These are phyloP conservation scores for Bradypus variegatus DNA, from an alignment of 2,797 vertebrate genomes.

Conservation along the genomic window DNA sequence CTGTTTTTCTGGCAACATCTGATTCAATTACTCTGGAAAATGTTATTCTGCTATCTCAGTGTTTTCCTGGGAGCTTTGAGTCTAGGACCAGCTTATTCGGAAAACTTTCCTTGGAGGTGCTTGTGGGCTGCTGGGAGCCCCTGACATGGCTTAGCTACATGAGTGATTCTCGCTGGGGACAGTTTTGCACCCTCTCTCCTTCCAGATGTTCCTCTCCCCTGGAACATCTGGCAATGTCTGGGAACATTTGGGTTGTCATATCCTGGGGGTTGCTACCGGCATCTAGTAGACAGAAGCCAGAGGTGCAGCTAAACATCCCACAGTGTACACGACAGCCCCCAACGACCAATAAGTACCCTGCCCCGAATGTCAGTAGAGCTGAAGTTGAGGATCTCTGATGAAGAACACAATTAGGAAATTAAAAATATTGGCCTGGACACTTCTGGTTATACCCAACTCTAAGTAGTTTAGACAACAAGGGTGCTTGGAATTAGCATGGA, in stretches of 20 bases:
- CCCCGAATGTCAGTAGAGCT: neutral
- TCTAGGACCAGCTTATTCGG: neutral
- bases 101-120: neutral
- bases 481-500: neutral
- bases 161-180: neutral
- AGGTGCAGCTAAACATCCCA: rapidly evolving
- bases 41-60: neutral
- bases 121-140: neutral
- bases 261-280: neutral
- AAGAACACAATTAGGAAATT: neutral
- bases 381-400: neutral
- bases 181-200: too few species aligned
- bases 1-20: conserved; percentile 28
- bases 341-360: neutral
- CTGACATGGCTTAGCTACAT: neutral
- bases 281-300: neutral
- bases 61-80: neutral
- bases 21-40: conserved; percentile 39
- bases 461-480: neutral
- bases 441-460: neutral
- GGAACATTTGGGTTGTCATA: neutral
- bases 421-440: neutral
- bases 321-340: neutral
- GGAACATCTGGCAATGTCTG: neutral
- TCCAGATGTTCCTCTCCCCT: too few species aligned